Conservation (phyloP, 2,113 vertebrate genomes). For the Archocentrus centrarchus region DNA sequence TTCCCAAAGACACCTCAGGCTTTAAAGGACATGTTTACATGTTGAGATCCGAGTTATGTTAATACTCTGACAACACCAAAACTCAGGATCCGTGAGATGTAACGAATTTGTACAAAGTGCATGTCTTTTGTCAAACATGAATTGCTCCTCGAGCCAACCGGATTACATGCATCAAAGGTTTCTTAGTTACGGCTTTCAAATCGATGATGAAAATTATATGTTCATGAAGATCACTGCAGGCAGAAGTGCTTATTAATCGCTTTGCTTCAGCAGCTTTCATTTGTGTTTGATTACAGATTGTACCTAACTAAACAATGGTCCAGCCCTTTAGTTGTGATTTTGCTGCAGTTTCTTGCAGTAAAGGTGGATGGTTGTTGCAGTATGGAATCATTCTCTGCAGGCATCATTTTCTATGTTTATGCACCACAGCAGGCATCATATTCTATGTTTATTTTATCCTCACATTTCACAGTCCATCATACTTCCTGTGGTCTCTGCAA, state of each 20-base stretch:
- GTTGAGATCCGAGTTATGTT: conserved; percentile 27
- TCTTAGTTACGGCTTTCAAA: conserved; percentile 38
- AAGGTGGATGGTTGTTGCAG: neutral
- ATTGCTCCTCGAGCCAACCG: conserved; percentile 49
- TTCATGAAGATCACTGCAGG: conserved; percentile 37
- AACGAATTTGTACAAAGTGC: conserved; percentile 38
- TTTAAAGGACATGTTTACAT: conserved; percentile 27
- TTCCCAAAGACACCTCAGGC: neutral
- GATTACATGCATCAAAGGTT: conserved; percentile 57
- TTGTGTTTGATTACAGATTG: conserved; percentile 24
- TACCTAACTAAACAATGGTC: neutral
- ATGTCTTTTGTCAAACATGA: conserved; percentile 33
- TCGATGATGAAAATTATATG: conserved; percentile 41
- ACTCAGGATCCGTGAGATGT: conserved; percentile 16
- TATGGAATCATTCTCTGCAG: neutral
- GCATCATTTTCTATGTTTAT: neutral
- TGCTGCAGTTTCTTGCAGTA: neutral
- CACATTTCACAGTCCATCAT: neutral
- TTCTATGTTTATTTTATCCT: neutral
- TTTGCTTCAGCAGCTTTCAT: neutral
- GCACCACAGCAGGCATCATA: neutral
- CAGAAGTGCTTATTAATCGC: conserved; percentile 25
- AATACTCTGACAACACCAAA: conserved; percentile 19
- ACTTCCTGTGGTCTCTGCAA: neutral
- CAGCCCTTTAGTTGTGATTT: conserved; percentile 7